Percentiles rank a stretch among this genome's conserved stretches.
phyloP scores from a whole-genome alignment of 2,113 vertebrate species.

The Sceloporus undulatus region DNA sequence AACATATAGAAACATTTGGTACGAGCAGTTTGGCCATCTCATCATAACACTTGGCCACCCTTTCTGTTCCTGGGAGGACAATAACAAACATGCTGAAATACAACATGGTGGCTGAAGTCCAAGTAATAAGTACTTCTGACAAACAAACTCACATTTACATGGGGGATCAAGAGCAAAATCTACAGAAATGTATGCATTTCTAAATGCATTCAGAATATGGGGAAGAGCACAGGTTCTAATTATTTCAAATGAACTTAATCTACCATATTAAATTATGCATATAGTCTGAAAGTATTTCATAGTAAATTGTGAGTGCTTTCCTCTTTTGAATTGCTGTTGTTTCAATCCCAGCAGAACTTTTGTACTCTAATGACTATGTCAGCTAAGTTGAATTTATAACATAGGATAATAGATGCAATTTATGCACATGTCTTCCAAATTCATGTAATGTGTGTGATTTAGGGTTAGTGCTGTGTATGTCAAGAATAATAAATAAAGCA shows the following conservation, averaged over 20 bases:
- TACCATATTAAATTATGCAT: not conserved
- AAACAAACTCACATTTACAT: not conserved
- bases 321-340: constrained; percentile 45
- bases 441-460: constrained; percentile 14
- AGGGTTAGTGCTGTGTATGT: not conserved
- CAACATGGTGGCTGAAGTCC: not conserved
- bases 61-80: not conserved
- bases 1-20: not conserved
- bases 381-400: constrained; percentile 8
- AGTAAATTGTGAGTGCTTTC: constrained; percentile 44
- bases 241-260: not conserved
- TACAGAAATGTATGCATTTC: not conserved
- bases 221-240: not conserved
- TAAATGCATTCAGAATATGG: not conserved
- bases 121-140: not conserved
- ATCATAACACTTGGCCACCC: not conserved
- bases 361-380: not conserved
- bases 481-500: constrained; percentile 23
- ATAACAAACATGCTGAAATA: not conserved
- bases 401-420: constrained; percentile 4
- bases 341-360: constrained; percentile 33
- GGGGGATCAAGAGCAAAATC: not conserved
- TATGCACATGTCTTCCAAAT: constrained; percentile 4
- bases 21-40: not conserved
- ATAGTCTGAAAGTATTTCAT: constrained; percentile 46